Evolutionary conservation across 2,888 invertebrate species (phyloP).

Genomic region (Torymus auratus): DNA sequence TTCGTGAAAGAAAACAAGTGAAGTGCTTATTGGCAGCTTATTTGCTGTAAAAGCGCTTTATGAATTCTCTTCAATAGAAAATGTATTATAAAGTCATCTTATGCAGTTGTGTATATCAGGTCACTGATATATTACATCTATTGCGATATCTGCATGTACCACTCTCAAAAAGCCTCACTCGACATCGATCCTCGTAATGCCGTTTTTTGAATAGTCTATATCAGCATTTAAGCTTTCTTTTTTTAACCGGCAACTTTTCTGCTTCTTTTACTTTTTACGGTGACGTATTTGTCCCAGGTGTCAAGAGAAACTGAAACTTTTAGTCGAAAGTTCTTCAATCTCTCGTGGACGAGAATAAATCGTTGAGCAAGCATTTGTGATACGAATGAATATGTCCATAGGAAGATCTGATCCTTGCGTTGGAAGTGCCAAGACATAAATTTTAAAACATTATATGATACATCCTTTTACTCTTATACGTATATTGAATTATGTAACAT

Average conservation of each 20-base stretch:
- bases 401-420: no score
- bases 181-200: constrained; percentile 16
- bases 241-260: neutral
- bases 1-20: neutral
- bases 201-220: constrained; percentile 6
- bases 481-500: no score
- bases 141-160: constrained; percentile 36
- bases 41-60: neutral
- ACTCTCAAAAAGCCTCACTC: constrained; percentile 31
- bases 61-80: neutral
- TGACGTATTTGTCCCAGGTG: constrained; percentile 40
- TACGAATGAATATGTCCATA: no score
- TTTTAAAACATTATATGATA: no score
- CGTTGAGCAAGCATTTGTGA: no score
- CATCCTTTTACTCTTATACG: no score
- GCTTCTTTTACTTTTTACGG: constrained; percentile 1
- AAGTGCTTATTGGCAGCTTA: constrained; percentile 22
- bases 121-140: constrained; percentile 1
- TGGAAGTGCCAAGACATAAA: no score
- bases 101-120: neutral
- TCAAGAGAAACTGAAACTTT: constrained; percentile 1
- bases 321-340: neutral
- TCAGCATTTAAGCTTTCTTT: constrained; percentile 16
- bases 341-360: no score
- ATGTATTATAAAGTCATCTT: constrained; percentile 1